These are phyloP conservation scores for Nomada fabriciana DNA, from an alignment of 2,888 invertebrate species.

Conservation along the genomic window DNA sequence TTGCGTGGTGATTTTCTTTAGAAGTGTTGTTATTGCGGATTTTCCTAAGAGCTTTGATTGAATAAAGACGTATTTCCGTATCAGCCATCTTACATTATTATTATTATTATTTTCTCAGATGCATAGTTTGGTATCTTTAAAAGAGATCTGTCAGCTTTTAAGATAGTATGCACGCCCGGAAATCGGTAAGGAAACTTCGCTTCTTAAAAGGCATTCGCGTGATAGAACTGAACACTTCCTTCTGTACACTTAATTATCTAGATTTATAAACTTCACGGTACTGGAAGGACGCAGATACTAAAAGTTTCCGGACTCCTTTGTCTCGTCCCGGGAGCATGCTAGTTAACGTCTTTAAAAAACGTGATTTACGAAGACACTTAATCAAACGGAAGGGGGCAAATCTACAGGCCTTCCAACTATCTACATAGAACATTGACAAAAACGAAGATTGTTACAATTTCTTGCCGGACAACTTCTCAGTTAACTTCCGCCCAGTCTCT, in stretches of 20 bases:
- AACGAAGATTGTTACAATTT: background rate
- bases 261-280: conserved; percentile 33
- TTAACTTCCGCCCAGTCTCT: background rate
- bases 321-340: conserved; percentile 15
- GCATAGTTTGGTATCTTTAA: background rate
- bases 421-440: conserved; percentile 7
- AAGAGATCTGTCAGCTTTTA: background rate
- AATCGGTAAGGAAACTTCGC: conserved; percentile 15
- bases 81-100: no score
- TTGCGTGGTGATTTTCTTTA: no score
- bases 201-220: conserved; percentile 10
- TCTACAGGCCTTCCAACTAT: conserved; percentile 15
- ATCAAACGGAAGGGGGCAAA: conserved; percentile 25
- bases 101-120: background rate
- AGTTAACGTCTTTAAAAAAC: conserved; percentile 7
- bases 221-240: conserved; percentile 27
- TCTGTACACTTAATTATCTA: conserved; percentile 23
- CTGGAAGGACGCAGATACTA: conserved; percentile 17
- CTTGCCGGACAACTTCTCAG: background rate
- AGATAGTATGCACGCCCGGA: background rate
- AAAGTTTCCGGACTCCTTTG: conserved; percentile 28
- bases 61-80: no score
- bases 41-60: no score
- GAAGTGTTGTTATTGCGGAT: no score
- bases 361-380: conserved; percentile 23